Conservation (phyloP, 2,113 vertebrate genomes). For the Corydoras sp. region DNA sequence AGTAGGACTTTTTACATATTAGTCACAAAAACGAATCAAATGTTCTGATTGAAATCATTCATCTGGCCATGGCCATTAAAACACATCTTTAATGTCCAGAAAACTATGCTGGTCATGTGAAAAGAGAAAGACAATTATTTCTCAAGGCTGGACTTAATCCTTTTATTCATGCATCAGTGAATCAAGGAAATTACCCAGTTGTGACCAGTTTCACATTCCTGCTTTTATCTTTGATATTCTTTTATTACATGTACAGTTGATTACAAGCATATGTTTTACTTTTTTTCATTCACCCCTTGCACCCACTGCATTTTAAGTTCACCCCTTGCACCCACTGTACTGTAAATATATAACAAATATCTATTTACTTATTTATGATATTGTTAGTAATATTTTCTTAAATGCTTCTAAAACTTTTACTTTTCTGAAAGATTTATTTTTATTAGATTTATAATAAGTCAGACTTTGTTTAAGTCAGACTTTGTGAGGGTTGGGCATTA, state of each 20-base stretch:
- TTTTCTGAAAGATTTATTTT: too few relatives aligned
- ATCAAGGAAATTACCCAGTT: slow-evolving; percentile 41
- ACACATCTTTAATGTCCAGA: slow-evolving; percentile 39
- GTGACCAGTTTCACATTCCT: slow-evolving; percentile 48
- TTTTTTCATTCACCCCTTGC: not conserved
- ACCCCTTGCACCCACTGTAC: slow-evolving; percentile 39
- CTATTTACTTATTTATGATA: slow-evolving; percentile 13
- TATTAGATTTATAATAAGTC: too few relatives aligned
- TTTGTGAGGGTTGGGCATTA: too few relatives aligned
- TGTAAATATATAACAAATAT: slow-evolving; percentile 46
- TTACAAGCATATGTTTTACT: not conserved
- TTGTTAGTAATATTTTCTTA: slow-evolving; percentile 11
- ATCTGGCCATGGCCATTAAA: slow-evolving; percentile 17
- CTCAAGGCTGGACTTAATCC: slow-evolving; percentile 63
- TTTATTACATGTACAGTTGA: slow-evolving; percentile 15
- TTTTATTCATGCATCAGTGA: slow-evolving; percentile 52
- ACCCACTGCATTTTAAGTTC: slow-evolving; percentile 39
- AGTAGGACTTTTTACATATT: slow-evolving; percentile 3
- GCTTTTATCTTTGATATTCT: slow-evolving; percentile 8
- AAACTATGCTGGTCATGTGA: slow-evolving; percentile 61
- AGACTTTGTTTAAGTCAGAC: too few relatives aligned
- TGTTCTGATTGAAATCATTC: slow-evolving; percentile 41
- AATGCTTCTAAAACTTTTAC: too few relatives aligned
- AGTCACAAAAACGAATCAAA: slow-evolving; percentile 40
- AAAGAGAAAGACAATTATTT: slow-evolving; percentile 57